phyloP scores from a whole-genome alignment of 2,113 vertebrate species.

The Carassius carassius region DNA sequence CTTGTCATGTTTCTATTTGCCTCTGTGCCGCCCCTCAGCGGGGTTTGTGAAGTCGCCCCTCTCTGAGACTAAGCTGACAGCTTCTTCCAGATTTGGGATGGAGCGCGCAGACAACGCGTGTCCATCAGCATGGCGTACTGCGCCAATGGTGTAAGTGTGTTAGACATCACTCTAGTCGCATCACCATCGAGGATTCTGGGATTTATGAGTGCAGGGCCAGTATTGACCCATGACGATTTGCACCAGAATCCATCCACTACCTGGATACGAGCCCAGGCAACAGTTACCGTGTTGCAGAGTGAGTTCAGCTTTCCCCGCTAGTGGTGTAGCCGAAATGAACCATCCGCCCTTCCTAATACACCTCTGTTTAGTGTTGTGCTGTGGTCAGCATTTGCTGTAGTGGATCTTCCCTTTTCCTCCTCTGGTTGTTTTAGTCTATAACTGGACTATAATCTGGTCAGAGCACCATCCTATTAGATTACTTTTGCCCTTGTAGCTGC shows the following conservation, averaged over 20 bases:
- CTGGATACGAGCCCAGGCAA: conserved; percentile 98
- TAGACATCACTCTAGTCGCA: conserved; percentile 87
- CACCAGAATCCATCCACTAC: conserved; percentile 93
- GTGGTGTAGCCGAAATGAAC: conserved; percentile 36
- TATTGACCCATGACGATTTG: conserved; percentile 94
- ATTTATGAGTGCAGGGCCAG: conserved; percentile 98
- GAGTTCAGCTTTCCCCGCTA: conserved; percentile 76
- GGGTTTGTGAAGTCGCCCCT: conserved; percentile 97
- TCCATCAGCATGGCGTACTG: conserved; percentile 92
- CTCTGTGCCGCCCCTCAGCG: conserved; percentile 76
- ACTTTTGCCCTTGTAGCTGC: not conserved
- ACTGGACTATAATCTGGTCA: not conserved
- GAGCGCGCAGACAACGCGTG: conserved; percentile 89
- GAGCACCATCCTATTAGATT: not conserved
- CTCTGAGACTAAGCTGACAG: conserved; percentile 96
- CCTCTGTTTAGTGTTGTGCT: not conserved
- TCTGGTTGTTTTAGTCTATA: not conserved
- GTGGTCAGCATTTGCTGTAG: not conserved
- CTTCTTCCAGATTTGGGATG: conserved; percentile 96
- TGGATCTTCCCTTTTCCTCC: not conserved
- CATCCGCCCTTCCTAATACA: not conserved
- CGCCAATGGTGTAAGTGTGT: conserved; percentile 88
- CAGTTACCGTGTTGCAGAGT: conserved; percentile 95
- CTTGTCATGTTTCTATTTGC: not conserved
- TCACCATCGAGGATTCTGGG: conserved; percentile 89